Conservation (phyloP, 2,797 vertebrate genomes). For the Halcyon leucocephala region DNA sequence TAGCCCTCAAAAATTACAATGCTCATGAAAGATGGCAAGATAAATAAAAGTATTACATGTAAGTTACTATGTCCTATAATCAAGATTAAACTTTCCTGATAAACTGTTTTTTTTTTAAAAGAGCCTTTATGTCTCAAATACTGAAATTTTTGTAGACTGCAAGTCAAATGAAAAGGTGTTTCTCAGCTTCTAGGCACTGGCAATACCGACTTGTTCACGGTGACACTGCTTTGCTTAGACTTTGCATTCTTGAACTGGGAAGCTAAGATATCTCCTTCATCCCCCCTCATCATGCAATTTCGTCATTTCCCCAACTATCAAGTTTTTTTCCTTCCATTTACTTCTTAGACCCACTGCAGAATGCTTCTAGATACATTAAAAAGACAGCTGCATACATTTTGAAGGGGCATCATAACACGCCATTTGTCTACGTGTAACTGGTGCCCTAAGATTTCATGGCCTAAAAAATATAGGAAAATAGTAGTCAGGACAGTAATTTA, state of each 20-base stretch:
- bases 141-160: background rate
- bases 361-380: background rate
- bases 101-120: background rate
- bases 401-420: background rate
- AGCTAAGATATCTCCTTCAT: background rate
- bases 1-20: background rate
- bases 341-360: background rate
- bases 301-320: background rate
- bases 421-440: background rate
- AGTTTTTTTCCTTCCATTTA: background rate
- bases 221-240: background rate
- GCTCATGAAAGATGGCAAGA: background rate
- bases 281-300: background rate
- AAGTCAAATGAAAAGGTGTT: background rate
- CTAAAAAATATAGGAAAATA: constrained; percentile 2
- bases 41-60: background rate
- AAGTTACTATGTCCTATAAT: background rate
- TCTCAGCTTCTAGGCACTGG: background rate
- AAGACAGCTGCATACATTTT: background rate
- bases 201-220: background rate
- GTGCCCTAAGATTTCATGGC: background rate
- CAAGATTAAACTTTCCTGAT: background rate
- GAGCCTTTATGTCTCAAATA: background rate
- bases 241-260: background rate
- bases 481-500: constrained; percentile 35